These are phyloP conservation scores for Plusia festucae DNA, from an alignment of 2,888 invertebrate genomes.

Conservation along the genomic window DNA sequence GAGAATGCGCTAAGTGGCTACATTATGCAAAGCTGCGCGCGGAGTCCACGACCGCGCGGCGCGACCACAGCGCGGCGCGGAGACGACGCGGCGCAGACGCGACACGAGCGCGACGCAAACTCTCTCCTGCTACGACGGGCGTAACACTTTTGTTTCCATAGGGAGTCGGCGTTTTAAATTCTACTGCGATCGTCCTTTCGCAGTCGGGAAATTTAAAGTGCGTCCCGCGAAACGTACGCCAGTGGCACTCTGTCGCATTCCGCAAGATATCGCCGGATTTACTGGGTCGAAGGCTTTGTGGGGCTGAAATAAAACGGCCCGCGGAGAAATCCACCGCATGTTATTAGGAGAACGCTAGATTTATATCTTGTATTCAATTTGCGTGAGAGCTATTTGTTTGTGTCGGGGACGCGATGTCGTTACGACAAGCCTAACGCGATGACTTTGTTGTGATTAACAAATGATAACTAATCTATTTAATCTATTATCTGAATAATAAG, in stretches of 20 bases:
- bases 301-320: slow-evolving; percentile 85
- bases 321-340: slow-evolving; percentile 85
- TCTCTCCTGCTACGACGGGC: slow-evolving; percentile 42
- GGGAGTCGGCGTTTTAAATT: slow-evolving; percentile 80
- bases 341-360: slow-evolving; percentile 84
- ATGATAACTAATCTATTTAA: slow-evolving; percentile 61
- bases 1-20: slow-evolving; percentile 72
- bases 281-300: slow-evolving; percentile 86
- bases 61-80: slow-evolving; percentile 22
- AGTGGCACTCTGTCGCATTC: slow-evolving; percentile 83
- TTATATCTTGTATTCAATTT: slow-evolving; percentile 88
- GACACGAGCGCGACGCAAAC: slow-evolving; percentile 12
- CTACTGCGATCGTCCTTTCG: slow-evolving; percentile 75
- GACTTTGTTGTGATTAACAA: slow-evolving; percentile 69
- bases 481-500: slow-evolving; percentile 50
- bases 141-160: slow-evolving; percentile 72
- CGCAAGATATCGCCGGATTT: slow-evolving; percentile 85
- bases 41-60: slow-evolving; percentile 43
- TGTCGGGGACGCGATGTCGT: slow-evolving; percentile 64
- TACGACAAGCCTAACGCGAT: slow-evolving; percentile 66
- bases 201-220: slow-evolving; percentile 83
- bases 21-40: slow-evolving; percentile 75
- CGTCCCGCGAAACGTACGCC: slow-evolving; percentile 80
- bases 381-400: slow-evolving; percentile 83
- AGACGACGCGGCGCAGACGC: slow-evolving; percentile 15